Evolutionary conservation across 1,140 invertebrate genomes (phyloP).

Genomic region (Sitobion miscanthi): DNA sequence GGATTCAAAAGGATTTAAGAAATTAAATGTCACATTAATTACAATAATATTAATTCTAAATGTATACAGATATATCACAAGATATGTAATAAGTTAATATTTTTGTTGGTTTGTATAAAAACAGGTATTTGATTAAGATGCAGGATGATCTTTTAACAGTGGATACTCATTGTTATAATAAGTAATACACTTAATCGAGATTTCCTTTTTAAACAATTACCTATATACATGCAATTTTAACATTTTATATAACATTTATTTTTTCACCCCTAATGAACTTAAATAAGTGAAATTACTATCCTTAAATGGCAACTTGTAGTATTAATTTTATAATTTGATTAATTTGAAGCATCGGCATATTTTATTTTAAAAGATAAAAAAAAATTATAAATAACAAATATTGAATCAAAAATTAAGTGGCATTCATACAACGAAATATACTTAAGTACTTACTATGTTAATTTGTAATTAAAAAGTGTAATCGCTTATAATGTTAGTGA

Average conservation of each 20-base stretch:
- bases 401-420: background rate
- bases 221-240: too few species aligned
- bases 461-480: slow-evolving; percentile 24
- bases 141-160: too few species aligned
- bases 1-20: too few species aligned
- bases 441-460: background rate
- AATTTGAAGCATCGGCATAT: background rate
- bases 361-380: background rate
- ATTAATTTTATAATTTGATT: background rate
- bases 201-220: background rate
- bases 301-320: background rate
- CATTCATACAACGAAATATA: background rate
- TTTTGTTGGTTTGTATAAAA: too few species aligned
- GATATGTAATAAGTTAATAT: too few species aligned
- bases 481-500: background rate
- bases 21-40: too few species aligned
- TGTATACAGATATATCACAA: too few species aligned
- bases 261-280: too few species aligned
- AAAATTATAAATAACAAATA: background rate
- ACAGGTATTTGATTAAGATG: too few species aligned
- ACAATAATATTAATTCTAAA: too few species aligned
- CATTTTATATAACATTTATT: too few species aligned
- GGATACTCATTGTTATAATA: too few species aligned
- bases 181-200: background rate
- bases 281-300: background rate